Base-by-base conservation (phyloP, 2,797 vertebrate genomes). In the Buceros bicornis region DNA sequence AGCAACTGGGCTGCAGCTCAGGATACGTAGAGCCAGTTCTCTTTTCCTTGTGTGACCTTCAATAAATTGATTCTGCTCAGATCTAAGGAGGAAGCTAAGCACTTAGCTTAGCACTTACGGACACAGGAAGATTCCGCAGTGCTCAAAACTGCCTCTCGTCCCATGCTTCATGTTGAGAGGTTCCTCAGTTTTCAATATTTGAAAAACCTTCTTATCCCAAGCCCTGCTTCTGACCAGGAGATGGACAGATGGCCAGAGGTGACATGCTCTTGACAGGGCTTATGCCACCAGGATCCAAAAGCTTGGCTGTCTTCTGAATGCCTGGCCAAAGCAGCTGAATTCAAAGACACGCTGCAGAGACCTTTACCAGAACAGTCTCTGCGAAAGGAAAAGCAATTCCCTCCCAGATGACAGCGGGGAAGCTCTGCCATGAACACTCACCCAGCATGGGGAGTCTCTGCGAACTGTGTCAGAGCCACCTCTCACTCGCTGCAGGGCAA, bases 31-130 rank as follows among this genome's bases (percentile, higher is more conserved):
- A 37, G 11, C 11, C 43, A 70, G 37, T 70, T 60, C 33, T 17
- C 4, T 66, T 84, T 89, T 50, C 42, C n/a, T 51, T 53, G 8
- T 47, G 42, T 60, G 45, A 90, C 51, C 57, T 80, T 35, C 35
- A 45, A 33, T 47, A 73, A 85, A 93, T 57, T 71, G 74, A 87
- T 94, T 80, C 76, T 94, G n/a, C 20, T 87, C 28, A 73, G 22
- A 87, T 85, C 17, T 57, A 31, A 56, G 89, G 92, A 57, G 28
- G 33, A 93, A 71, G 33, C 4, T 28, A 64, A 82, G 16, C 56
- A 74, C 8, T 43, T 74, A 3, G 6, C 4, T 28, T 60, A 82
- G 16, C 56, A 74, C 8, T 43, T 74, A 3, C 5, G 28, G 57
- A 48, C 37, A 74, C 6, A 64, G 14, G 20, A 89, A 90, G 48